Base-by-base conservation (phyloP, 1,140 invertebrate genomes). In the Lepidurus arcticus region DNA sequence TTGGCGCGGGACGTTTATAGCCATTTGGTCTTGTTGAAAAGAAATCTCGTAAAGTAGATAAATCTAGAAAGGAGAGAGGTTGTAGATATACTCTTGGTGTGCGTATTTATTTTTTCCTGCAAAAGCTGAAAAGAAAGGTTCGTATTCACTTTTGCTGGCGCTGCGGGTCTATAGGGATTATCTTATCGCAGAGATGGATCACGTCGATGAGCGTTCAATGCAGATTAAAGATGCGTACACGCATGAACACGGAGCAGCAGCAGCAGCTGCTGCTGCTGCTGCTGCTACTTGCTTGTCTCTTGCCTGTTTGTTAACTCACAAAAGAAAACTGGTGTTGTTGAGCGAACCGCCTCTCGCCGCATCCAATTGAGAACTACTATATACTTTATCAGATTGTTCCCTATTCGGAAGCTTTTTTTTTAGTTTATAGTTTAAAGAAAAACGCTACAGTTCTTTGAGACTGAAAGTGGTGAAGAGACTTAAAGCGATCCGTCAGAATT, bases 181-280 rank as follows among this genome's bases (percentile, higher is more conserved):
- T 65, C 53, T 65, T 65, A 65, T 65, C 53, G 53, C 53, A 13
- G 53, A 65, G 53, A 65, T 65, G 53, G 53, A 65, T 65, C 53
- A n/a, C 53, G 21, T 65, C 53, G 53, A 65, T 65, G 53, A 65
- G 53, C 53, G 53, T 65, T 65, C 53, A 65, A 65, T 65, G 53
- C 53, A 65, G 53, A 65, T 65, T 65, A 65, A 65, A 65, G 53
- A 9, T 16, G 53, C 53, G 53, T 65, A 65, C 53, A 65, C 53
- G 53, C 53, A 65, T 65, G 53, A 65, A 65, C 53, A 65, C 53
- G 53, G 16, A 65, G 53, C 16, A 21, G 53, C 53, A 65, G 53
- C 53, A 65, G 53, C 53, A 16, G 53, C 53, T 1, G 53, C 53
- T 65, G 53, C 53, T 65, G 53, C 53, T 65, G 53, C 13, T 65